Conservation (phyloP, 2,113 vertebrate species). For the Puntigrus tetrazona region DNA sequence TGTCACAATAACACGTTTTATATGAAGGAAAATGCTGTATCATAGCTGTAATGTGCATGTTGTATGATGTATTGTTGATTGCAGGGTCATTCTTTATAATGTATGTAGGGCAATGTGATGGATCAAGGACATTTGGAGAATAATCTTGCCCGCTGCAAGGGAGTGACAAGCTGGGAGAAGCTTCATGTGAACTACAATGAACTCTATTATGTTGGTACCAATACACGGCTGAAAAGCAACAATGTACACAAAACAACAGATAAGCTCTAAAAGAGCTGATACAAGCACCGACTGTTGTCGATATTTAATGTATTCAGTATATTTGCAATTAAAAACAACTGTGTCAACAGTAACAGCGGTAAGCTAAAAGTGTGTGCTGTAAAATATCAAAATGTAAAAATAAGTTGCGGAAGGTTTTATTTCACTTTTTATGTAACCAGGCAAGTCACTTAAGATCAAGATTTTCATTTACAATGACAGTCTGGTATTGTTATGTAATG, state of each 20-base stretch:
- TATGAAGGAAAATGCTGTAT: slow-evolving; percentile 2
- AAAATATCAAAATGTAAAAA: slow-evolving; percentile 12
- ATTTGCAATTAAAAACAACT: background rate
- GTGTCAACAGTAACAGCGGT: background rate
- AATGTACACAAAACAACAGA: slow-evolving; percentile 14
- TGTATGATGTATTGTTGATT: slow-evolving; percentile 13
- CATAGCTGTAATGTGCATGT: slow-evolving; percentile 37
- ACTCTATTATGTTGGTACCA: slow-evolving; percentile 17
- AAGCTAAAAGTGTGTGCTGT: slow-evolving; percentile 24
- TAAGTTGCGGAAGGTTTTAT: slow-evolving; percentile 3
- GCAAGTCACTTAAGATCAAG: background rate
- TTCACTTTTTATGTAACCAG: slow-evolving; percentile 6
- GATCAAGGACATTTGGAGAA: background rate
- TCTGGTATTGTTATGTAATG: slow-evolving; percentile 15
- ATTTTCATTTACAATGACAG: slow-evolving; percentile 9
- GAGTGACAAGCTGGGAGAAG: background rate
- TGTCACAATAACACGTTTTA: background rate
- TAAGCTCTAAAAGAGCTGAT: slow-evolving; percentile 4
- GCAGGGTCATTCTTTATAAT: slow-evolving; percentile 20
- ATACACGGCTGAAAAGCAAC: slow-evolving; percentile 28
- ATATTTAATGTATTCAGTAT: background rate
- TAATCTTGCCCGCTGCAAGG: background rate
- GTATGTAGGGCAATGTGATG: background rate
- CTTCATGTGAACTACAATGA: background rate
- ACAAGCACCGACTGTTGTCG: slow-evolving; percentile 11